Conservation (phyloP, 1,140 invertebrate species). For the Harpegnathos saltator region DNA sequence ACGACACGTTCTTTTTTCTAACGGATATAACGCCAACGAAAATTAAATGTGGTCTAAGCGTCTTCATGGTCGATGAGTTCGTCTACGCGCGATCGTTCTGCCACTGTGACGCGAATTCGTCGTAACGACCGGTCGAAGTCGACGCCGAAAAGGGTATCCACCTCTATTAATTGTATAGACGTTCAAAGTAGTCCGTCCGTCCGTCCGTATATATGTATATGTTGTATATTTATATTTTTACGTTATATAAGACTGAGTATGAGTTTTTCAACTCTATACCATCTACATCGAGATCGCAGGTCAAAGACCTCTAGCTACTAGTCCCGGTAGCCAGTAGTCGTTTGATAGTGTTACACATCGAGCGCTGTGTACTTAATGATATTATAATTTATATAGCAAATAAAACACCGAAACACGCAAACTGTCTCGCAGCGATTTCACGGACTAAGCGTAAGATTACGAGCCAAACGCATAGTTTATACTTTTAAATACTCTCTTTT, state of each 20-base stretch:
- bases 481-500: background rate
- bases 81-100: background rate
- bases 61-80: slow-evolving; percentile 14
- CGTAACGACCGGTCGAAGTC: background rate
- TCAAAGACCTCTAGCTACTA: slow-evolving; percentile 37
- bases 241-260: slow-evolving; percentile 52
- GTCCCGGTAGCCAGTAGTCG: slow-evolving; percentile 34
- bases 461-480: slow-evolving; percentile 34
- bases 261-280: slow-evolving; percentile 32
- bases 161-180: slow-evolving; percentile 8
- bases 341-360: slow-evolving; percentile 32
- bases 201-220: slow-evolving; percentile 2
- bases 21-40: background rate
- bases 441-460: slow-evolving; percentile 25
- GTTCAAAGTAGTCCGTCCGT: slow-evolving; percentile 47
- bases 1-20: slow-evolving; percentile 6
- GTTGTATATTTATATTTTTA: slow-evolving; percentile 41
- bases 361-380: slow-evolving; percentile 5
- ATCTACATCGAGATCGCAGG: slow-evolving; percentile 27
- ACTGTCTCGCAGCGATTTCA: background rate
- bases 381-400: slow-evolving; percentile 26
- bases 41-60: background rate
- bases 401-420: slow-evolving; percentile 4
- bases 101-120: background rate
- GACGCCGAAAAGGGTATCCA: background rate